Evolutionary conservation across 1,140 invertebrate genomes (phyloP).

Genomic region (Ylistrum balloti): DNA sequence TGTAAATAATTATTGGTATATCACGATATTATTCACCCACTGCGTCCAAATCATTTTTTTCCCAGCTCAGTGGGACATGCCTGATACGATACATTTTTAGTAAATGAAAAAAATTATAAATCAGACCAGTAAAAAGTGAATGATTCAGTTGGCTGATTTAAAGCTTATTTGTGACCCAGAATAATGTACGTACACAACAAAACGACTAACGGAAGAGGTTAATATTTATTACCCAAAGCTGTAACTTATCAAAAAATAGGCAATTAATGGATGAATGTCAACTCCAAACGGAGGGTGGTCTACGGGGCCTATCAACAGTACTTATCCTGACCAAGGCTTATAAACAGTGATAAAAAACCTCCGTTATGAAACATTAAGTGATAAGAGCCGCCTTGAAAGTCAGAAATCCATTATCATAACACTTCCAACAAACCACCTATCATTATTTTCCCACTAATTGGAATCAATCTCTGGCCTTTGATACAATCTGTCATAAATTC

Average conservation of each 20-base stretch:
- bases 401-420: neutral
- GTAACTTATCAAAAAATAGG: slow-evolving; percentile 29
- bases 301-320: neutral
- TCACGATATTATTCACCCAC: neutral
- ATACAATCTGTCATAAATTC: slow-evolving; percentile 21
- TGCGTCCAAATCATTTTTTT: neutral
- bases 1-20: neutral
- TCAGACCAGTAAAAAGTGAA: neutral
- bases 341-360: slow-evolving; percentile 22
- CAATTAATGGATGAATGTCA: neutral
- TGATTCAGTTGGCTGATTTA: neutral
- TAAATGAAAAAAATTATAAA: neutral
- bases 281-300: slow-evolving; percentile 8
- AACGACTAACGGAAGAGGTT: neutral
- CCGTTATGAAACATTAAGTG: slow-evolving; percentile 19
- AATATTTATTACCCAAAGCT: slow-evolving; percentile 5
- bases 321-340: neutral
- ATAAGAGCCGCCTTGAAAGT: slow-evolving; percentile 24
- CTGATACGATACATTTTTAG: neutral
- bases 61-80: neutral
- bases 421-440: neutral
- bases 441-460: slow-evolving; percentile 1
- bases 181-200: neutral
- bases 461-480: neutral
- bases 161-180: slow-evolving; percentile 7